These are phyloP conservation scores for Miltochrista miniata DNA, from an alignment of 2,888 invertebrate genomes.

Conservation along the genomic window DNA sequence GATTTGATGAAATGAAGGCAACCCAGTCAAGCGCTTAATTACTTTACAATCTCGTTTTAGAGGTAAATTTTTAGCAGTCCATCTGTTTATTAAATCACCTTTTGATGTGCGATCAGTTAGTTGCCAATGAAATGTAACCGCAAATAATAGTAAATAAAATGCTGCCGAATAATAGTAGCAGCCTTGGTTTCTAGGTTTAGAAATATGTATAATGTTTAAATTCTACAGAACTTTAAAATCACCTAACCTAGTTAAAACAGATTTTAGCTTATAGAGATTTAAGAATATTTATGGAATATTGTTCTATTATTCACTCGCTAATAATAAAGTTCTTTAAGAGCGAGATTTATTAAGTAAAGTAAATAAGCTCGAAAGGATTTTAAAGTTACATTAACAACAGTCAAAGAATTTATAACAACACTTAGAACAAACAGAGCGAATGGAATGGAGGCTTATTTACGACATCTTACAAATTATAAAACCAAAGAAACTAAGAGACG, in stretches of 20 bases:
- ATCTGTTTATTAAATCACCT: conserved; percentile 1
- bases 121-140: too few relatives aligned
- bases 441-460: conserved; percentile 19
- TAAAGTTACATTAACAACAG: conserved; percentile 8
- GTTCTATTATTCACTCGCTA: too few relatives aligned
- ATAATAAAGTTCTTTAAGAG: too few relatives aligned
- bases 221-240: too few relatives aligned
- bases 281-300: too few relatives aligned
- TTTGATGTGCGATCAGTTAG: background rate
- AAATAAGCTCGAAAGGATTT: background rate
- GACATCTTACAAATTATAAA: conserved; percentile 25
- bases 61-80: background rate
- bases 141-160: too few relatives aligned
- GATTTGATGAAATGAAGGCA: conserved; percentile 15
- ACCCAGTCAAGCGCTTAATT: conserved; percentile 13
- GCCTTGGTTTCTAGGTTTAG: too few relatives aligned
- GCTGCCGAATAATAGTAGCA: too few relatives aligned
- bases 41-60: conserved; percentile 3
- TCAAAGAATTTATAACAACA: conserved; percentile 22
- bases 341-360: too few relatives aligned
- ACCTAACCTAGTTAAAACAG: too few relatives aligned
- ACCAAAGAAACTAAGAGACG: conserved; percentile 21
- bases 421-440: conserved; percentile 21
- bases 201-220: too few relatives aligned
- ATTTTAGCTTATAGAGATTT: too few relatives aligned